Conservation (phyloP, 1,140 invertebrate species). For the Nylanderia fulva region DNA sequence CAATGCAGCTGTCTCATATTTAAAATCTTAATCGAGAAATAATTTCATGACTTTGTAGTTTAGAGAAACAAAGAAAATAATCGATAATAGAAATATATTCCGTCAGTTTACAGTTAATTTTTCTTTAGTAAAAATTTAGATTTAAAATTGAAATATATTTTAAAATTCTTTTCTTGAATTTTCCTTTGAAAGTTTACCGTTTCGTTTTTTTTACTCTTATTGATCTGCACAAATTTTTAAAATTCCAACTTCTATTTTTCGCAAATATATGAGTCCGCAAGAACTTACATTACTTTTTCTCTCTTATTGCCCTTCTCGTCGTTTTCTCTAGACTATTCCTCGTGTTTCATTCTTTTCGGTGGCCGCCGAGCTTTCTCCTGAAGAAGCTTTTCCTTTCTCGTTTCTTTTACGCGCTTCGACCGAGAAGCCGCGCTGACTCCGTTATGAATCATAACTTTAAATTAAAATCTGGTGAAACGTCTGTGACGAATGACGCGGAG, state of each 20-base stretch:
- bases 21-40: conserved; percentile 28
- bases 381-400: not conserved
- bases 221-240: conserved; percentile 56
- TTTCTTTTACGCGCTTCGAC: not conserved
- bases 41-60: not conserved
- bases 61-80: not conserved
- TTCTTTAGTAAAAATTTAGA: conserved; percentile 5
- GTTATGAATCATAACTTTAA: conserved; percentile 65
- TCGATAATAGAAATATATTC: not conserved
- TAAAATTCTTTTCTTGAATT: not conserved
- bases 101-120: not conserved
- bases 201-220: not conserved
- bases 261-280: not conserved
- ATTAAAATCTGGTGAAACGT: conserved; percentile 62
- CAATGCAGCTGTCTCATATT: conserved; percentile 31
- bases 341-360: conserved; percentile 9
- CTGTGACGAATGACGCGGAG: conserved; percentile 63
- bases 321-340: not conserved
- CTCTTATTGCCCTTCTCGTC: not conserved
- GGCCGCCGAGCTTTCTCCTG: not conserved
- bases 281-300: conserved; percentile 24
- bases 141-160: not conserved
- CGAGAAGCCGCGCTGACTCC: not conserved
- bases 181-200: conserved; percentile 7
- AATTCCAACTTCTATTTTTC: conserved; percentile 42